A percentile compares a stretch with the other conserved stretches of the same genome.
These are phyloP conservation scores for Megaceryle torquata DNA, from an alignment of 2,113 vertebrate genomes.

Conservation along the genomic window DNA sequence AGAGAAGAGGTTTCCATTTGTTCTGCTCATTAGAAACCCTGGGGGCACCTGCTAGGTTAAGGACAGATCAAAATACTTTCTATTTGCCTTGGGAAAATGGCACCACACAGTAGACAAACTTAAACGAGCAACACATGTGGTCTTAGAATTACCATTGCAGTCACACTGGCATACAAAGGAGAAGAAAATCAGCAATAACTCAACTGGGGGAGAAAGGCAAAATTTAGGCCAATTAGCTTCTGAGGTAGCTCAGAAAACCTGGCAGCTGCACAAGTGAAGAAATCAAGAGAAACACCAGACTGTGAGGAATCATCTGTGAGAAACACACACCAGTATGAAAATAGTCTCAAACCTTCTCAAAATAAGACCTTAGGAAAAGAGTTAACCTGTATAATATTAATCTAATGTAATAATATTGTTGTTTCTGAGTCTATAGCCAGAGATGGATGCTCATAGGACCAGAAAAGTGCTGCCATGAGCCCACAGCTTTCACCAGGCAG, in stretches of 20 bases:
- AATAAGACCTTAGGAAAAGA: not conserved
- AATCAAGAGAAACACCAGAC: not conserved
- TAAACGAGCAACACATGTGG: not conserved
- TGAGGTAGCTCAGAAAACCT: conserved; percentile 3
- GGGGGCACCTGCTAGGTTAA: not conserved
- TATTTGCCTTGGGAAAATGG: not conserved
- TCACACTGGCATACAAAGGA: not conserved
- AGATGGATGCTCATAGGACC: not conserved
- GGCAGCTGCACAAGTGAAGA: not conserved
- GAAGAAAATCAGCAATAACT: not conserved
- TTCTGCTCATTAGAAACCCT: not conserved
- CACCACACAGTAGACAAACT: not conserved
- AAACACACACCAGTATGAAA: not conserved
- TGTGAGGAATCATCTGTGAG: not conserved
- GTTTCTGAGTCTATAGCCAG: not conserved
- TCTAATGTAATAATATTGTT: not conserved
- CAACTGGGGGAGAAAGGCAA: not conserved
- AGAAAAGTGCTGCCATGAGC: not conserved
- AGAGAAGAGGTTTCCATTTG: not conserved
- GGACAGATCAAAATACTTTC: not conserved
- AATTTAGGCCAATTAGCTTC: not conserved
- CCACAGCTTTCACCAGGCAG: not conserved
- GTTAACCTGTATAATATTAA: not conserved
- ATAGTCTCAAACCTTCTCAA: not conserved
- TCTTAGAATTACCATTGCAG: not conserved